These are phyloP conservation scores for Heterocephalus glaber DNA, from an alignment of 2,113 vertebrate genomes.

Conservation along the genomic window DNA sequence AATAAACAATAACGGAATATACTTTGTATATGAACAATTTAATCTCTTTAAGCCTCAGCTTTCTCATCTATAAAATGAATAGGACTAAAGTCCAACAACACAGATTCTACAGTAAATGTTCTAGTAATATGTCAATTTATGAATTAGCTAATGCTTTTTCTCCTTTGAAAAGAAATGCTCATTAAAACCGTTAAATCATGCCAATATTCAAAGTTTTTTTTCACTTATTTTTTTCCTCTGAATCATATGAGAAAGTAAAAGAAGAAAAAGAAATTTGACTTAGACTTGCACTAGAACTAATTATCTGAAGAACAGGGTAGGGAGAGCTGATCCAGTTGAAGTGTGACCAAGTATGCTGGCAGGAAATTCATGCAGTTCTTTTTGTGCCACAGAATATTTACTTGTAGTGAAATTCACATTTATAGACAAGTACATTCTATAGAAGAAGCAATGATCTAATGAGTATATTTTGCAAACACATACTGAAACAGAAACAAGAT, in stretches of 20 bases:
- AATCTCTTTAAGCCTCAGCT: neutral
- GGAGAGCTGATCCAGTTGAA: neutral
- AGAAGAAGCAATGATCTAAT: neutral
- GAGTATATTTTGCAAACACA: slow-evolving; percentile 27
- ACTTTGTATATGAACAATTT: neutral
- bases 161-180: neutral
- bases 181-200: neutral
- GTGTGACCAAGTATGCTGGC: neutral
- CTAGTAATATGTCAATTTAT: neutral
- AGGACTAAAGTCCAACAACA: neutral
- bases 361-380: neutral
- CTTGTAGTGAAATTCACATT: neutral
- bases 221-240: neutral
- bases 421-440: neutral
- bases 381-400: slow-evolving; percentile 25
- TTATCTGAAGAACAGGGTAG: neutral
- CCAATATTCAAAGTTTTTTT: neutral
- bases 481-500: slow-evolving; percentile 68
- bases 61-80: neutral
- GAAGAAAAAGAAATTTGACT: neutral
- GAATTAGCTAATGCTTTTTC: neutral
- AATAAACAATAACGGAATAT: neutral
- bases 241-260: rapidly evolving
- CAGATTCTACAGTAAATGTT: neutral
- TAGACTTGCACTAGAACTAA: neutral